Percentiles rank a stretch among this genome's conserved stretches.
Conservation (phyloP, 1,140 invertebrate genomes). For the Cephus cinctus region DNA sequence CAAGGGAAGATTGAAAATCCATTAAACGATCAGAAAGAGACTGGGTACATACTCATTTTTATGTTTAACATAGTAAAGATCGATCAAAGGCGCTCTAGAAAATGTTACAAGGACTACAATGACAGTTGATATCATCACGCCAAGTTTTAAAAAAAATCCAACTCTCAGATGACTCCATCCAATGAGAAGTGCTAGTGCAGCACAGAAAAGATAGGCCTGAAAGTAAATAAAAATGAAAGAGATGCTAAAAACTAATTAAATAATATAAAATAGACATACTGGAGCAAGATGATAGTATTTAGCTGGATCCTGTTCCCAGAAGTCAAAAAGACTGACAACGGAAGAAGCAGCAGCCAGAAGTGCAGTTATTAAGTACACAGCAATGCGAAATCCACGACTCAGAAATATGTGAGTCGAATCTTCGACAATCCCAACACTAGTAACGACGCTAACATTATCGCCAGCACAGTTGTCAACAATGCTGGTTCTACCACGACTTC, state of each 20-base stretch:
- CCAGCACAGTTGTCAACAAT: neutral
- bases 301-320: too few relatives aligned
- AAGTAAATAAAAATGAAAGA: conserved; percentile 31
- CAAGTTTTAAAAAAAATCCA: conserved; percentile 79
- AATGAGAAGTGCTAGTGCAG: conserved; percentile 72
- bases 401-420: too few relatives aligned
- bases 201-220: conserved; percentile 78
- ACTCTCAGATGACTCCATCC: conserved; percentile 83
- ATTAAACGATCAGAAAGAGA: neutral
- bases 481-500: conserved; percentile 6
- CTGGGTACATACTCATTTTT: conserved; percentile 61
- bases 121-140: conserved; percentile 71
- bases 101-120: conserved; percentile 43
- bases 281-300: too few relatives aligned
- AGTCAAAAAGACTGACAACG: conserved; percentile 40
- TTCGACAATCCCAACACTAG: conserved; percentile 13
- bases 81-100: conserved; percentile 31
- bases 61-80: conserved; percentile 58
- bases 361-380: conserved; percentile 43
- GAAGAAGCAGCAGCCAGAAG: conserved; percentile 37
- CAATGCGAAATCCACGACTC: conserved; percentile 36
- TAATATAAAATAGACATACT: too few relatives aligned
- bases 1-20: neutral
- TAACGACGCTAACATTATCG: conserved; percentile 5
- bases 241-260: neutral